Base-by-base conservation (phyloP, 2,888 invertebrate species). In the Alcis repandata region DNA sequence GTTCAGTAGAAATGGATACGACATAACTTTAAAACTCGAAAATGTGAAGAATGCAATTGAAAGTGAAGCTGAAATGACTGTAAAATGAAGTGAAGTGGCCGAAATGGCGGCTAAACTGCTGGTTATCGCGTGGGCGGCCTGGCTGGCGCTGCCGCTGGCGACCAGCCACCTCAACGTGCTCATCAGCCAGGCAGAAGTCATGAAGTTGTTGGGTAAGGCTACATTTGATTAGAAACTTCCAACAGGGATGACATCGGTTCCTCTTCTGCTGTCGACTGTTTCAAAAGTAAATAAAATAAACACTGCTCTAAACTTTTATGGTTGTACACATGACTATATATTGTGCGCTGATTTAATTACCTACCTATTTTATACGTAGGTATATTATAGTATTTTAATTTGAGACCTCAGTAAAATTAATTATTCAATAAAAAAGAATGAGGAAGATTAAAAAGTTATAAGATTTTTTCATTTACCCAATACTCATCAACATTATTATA, bases 121-220 rank as follows among this genome's bases (percentile, higher is more conserved):
- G 75, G 83, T 89, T 79, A 84, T 90, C 78, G 89, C 86, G 75
- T 91, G 90, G 89, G 87, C 87, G 79, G 84, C 87, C 76, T 89
- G 88, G 84, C 85, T 91, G 67, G 86, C 87, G 89, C 89, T 92
- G 89, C 91, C 93, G 78, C 84, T 92, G 91, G 94, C 94, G 91
- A 93, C 95, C 87, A 95, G 95, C 87, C 96, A 96, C 94, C 95
- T 96, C 82, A 96, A 96, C 91, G 95, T 97, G 83, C 97, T 96
- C 91, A 96, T 97, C 93, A 96, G 96, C 88, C 95, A 96, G 87
- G 95, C 95, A 72, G 96, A 97, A 94, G 96, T 97, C 84, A 95
- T 95, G 95, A 96, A 96, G 92, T 93, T 97, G 79, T 91, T 97
- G 89, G 96, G 96, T 97, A 92, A 95, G 96, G 90, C 65, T 63